Base-by-base conservation (phyloP, 2,797 vertebrate genomes). In the Sternarchorhynchus goeldii region DNA sequence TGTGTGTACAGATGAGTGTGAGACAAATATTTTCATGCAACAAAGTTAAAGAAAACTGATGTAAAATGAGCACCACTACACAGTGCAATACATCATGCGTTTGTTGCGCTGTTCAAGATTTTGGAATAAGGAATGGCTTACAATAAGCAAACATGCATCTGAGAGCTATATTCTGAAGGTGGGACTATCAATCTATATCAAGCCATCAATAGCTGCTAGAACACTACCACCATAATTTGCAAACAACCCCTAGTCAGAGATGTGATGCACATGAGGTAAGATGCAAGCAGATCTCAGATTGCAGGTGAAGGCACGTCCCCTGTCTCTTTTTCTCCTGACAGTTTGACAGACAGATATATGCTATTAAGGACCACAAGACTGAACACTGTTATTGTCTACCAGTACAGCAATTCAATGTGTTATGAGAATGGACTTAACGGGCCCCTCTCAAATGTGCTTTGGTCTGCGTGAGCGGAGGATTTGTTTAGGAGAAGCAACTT, bases 111-210 rank as follows among this genome's bases (percentile, higher is more conserved):
- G 50, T 58, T 32, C 67, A 73, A 73, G 29, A 76, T 74, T 85
- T 81, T 34, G 55, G 66, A 57, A 21, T 55, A 78, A 71, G 7
- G 18, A 14, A 73, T 58, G 55, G 69, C 80, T 80, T 58, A 75
- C 73, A 71, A 72, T 64, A 78, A 67, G 77, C 60, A 81, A 73
- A 77, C 58, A 76, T 82, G 79, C 75, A 73, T 78, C 58, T 72
- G 55, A 70, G 68, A 83, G 84, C 80, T 80, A 83, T 85, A 84
- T 45, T 39, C 29, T 64, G 77, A 69, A 81, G 76, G 80, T 71
- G 58, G 56, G 67, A 83, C 60, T 34, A 82, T 84, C 71, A 68
- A 73, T 81, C 60, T 81, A 83, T 82, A 67, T 75, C 57, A 57
- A 77, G 50, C 39, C 21, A 81, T 82, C 73, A 8, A 77, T 85